Evolutionary conservation across 2,888 invertebrate genomes (phyloP), one percentile per base, ranked within the genome.

Genomic region (Heliconius ismenius): DNA sequence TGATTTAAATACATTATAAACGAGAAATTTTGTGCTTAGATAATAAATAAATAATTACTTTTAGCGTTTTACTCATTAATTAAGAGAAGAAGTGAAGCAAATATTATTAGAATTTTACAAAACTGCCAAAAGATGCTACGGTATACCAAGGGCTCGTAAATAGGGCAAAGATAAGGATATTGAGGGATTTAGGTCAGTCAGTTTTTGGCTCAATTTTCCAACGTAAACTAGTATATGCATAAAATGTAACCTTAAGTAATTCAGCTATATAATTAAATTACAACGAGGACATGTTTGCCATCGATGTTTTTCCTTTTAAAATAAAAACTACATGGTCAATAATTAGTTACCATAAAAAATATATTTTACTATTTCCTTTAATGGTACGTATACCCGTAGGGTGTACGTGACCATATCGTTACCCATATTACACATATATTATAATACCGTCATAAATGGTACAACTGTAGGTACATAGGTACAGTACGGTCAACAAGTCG

Each of bases 381-480:
- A 7, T 18, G 18, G 4, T 60, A 69, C 28, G 10, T 60, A 26
- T 60, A 32, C 32, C 7, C 32, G 32, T 32, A 32, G 4, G 60
- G 73, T 36, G 21, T 69, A 78, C 73, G 73, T 74, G 69, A 78
- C 73, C 24, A 65, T 49, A 43, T 69, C 64, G 15, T 73, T 78
- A 54, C 69, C 63, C 63, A 28, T 18, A 68, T 24, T 24, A 64
- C 26, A 64, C 21, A 32, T 43, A 70, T 21, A 32, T n/a, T 64
- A 72, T 21, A 62, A 73, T 49, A 60, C 28, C 65, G 24, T 74
- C 64, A 39, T 73, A 78, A 49, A 75, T 54, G 68, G 63, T 68
- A 67, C 67, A 39, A 75, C 67, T 75, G 75, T n/a, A n/a, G n/a
- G n/a, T n/a, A 73, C 67, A 58, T 21, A 64, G 21, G 54, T 49